Evolutionary conservation across 2,797 vertebrate genomes (phyloP).

Genomic region (Morus bassanus): DNA sequence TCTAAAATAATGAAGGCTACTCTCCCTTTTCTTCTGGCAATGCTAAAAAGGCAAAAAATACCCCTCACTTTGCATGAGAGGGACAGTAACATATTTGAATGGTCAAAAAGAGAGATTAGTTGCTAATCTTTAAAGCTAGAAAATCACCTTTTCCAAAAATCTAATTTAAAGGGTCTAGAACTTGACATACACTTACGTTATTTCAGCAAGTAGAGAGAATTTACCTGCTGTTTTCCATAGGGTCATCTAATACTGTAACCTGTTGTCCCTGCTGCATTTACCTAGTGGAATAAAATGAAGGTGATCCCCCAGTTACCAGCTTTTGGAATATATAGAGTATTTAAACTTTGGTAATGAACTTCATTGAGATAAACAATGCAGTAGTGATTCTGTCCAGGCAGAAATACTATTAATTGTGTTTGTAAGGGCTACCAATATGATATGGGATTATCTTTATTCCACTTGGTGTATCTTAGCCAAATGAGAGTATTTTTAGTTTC

Average conservation of each 20-base stretch:
- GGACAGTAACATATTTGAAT: neutral
- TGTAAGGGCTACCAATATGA: fast-evolving
- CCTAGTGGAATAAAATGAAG: neutral
- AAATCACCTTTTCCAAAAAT: neutral
- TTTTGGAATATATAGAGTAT: neutral
- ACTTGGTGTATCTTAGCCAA: neutral
- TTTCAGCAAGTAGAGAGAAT: neutral
- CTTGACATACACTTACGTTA: neutral
- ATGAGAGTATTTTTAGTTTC: neutral
- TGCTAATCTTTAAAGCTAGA: neutral
- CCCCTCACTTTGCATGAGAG: neutral
- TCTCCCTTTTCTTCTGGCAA: neutral
- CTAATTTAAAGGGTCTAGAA: neutral
- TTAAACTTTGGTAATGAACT: neutral
- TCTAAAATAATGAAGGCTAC: neutral
- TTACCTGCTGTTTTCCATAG: neutral
- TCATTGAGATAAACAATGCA: neutral
- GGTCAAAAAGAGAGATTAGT: neutral
- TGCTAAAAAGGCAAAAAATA: neutral
- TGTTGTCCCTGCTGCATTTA: neutral
- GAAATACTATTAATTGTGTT: neutral
- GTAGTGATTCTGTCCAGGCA: neutral
- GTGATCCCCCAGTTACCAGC: neutral
- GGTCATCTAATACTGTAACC: neutral
- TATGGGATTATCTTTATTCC: neutral